Evolutionary conservation across 2,888 invertebrate species (phyloP), one percentile per base, ranked within the genome.

Genomic region (Pristionchus maxplancki): DNA sequence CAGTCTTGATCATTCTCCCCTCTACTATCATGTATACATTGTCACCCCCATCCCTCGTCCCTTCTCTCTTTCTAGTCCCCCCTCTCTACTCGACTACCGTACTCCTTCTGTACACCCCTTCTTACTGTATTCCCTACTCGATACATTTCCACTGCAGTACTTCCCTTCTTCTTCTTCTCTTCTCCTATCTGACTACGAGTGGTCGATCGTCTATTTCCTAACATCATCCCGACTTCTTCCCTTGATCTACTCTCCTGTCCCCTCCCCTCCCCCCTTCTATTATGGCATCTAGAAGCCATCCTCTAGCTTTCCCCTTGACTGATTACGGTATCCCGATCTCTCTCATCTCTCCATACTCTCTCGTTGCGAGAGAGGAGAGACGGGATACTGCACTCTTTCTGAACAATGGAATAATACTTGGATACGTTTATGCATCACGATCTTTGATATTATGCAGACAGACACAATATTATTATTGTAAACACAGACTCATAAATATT

Each of bases 361-460:
- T 78, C 78, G 37, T 78, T 40, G 34, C 48, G 78, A 28, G n/a
- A 15, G 48, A 44, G 44, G 28, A n/a, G 48, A 28, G 48, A 48
- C n/a, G 78, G 34, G 37, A 1, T 78, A 78, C 78, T 44, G 78
- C 48, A 40, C 17, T 78, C 78, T 44, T 78, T 78, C n/a, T n/a
- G 78, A 78, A 78, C 44, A 48, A 48, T 58, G 78, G 78, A 78
- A 78, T 78, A 78, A 78, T 78, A 78, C 44, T 78, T 78, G 44
- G 78, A 78, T 78, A 78, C 78, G 78, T 78, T 78, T 78, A 78
- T 78, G 40, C 78, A 78, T 78, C 78, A 78, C 78, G 78, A 78
- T 78, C 44, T 44, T 78, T 78, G 78, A 78, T 78, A 44, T 78
- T 78, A 44, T 78, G 44, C 78, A 78, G 44, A 78, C 78, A 78